These are phyloP conservation scores for Petrocephalus schoutedeni DNA, from an alignment of 2,797 vertebrate genomes.

Conservation along the genomic window DNA sequence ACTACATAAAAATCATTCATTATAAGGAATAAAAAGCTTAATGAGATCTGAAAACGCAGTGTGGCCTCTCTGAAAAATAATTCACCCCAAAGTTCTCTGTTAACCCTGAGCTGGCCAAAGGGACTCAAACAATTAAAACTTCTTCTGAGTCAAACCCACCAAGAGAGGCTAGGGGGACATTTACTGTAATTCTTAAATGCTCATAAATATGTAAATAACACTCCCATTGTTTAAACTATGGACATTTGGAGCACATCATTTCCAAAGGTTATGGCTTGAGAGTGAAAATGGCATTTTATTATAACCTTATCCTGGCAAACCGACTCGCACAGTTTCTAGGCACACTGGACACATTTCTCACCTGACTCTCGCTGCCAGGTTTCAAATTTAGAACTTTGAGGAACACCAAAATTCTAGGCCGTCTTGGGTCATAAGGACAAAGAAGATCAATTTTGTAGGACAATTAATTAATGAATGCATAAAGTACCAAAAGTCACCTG, in stretches of 20 bases:
- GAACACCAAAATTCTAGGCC: background rate
- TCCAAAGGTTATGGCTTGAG: background rate
- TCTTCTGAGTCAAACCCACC: background rate
- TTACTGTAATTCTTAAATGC: background rate
- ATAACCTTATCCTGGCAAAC: background rate
- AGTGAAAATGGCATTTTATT: background rate
- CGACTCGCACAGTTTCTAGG: background rate
- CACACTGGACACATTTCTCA: background rate
- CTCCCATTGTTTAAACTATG: background rate
- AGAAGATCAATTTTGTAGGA: background rate
- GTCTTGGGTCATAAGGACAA: background rate
- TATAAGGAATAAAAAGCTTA: slow-evolving; percentile 65
- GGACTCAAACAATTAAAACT: background rate
- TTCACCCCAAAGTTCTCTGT: background rate
- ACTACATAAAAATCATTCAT: slow-evolving; percentile 58
- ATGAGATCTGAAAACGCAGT: slow-evolving; percentile 56
- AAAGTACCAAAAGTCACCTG: background rate
- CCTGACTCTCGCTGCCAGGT: background rate
- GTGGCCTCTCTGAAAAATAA: background rate
- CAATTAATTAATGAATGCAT: background rate
- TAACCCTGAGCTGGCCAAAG: background rate
- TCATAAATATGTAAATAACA: background rate
- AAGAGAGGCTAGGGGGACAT: too few relatives aligned
- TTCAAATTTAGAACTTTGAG: background rate
- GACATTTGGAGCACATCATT: background rate